These are phyloP conservation scores for Myiotriccus ornatus DNA, from an alignment of 2,797 vertebrate genomes.

Conservation along the genomic window DNA sequence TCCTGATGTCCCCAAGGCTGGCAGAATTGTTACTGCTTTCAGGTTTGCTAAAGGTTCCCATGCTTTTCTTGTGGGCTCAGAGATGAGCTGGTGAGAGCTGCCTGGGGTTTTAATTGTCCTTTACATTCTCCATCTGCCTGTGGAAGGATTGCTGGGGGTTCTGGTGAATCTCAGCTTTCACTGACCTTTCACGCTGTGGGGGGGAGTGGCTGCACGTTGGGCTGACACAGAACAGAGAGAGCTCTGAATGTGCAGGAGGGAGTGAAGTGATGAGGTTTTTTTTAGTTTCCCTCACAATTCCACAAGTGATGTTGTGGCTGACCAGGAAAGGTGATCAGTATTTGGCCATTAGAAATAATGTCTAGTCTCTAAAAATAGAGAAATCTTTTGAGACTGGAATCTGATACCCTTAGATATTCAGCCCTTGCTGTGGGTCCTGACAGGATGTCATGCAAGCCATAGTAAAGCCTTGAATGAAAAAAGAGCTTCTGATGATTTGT, in stretches of 20 bases:
- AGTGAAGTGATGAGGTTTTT: neutral
- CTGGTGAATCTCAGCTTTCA: neutral
- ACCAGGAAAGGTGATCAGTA: neutral
- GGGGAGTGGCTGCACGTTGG: neutral
- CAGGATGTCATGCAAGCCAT: neutral
- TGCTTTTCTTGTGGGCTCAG: neutral
- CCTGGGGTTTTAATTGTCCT: neutral
- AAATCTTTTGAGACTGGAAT: neutral
- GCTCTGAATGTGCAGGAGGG: neutral
- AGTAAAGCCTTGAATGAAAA: neutral
- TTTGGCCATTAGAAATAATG: neutral
- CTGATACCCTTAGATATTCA: neutral
- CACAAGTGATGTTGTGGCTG: neutral
- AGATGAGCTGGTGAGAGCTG: neutral
- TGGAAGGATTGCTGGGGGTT: neutral
- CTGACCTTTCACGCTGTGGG: neutral
- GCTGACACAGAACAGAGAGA: neutral
- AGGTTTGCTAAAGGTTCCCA: neutral
- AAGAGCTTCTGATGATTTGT: neutral
- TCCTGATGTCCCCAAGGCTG: neutral
- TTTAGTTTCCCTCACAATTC: no score
- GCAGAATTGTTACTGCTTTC: neutral
- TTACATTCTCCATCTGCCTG: neutral
- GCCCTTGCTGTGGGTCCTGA: neutral
- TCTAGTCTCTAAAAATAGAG: neutral